Percentiles rank a stretch among this genome's conserved stretches.
These are phyloP conservation scores for Drosophila heteroneura DNA, from an alignment of 2,888 invertebrate genomes.

Conservation along the genomic window DNA sequence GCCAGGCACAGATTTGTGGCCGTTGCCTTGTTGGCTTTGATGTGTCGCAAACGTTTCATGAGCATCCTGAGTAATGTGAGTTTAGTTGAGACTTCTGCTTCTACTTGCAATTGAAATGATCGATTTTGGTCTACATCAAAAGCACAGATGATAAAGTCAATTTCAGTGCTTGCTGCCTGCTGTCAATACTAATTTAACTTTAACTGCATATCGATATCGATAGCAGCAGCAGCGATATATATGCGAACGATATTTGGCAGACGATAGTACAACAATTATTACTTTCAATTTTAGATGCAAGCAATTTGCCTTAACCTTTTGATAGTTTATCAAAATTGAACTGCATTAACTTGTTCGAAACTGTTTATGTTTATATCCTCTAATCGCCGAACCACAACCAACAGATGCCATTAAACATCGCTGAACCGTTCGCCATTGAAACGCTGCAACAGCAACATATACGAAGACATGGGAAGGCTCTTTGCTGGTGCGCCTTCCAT, in stretches of 20 bases:
- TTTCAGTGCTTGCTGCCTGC: slow-evolving; percentile 7
- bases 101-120: slow-evolving; percentile 4
- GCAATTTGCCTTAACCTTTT: not conserved
- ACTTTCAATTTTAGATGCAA: not conserved
- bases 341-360: not conserved
- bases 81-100: not conserved
- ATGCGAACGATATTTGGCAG: not conserved
- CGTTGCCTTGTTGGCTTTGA: slow-evolving; percentile 7
- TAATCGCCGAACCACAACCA: not conserved
- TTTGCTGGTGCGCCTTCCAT: not conserved
- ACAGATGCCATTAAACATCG: not conserved
- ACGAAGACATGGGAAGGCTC: not conserved
- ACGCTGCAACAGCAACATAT: not conserved
- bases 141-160: not conserved
- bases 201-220: not conserved
- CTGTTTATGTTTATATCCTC: not conserved
- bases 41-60: slow-evolving; percentile 27
- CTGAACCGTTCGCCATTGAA: not conserved
- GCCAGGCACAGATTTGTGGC: not conserved
- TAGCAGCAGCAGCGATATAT: not conserved
- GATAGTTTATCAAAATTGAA: not conserved
- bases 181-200: not conserved
- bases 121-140: not conserved
- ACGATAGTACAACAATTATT: not conserved
- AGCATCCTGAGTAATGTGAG: slow-evolving; percentile 22